Evolutionary conservation across 2,113 vertebrate species (phyloP).

Genomic region (Alethe diademata): DNA sequence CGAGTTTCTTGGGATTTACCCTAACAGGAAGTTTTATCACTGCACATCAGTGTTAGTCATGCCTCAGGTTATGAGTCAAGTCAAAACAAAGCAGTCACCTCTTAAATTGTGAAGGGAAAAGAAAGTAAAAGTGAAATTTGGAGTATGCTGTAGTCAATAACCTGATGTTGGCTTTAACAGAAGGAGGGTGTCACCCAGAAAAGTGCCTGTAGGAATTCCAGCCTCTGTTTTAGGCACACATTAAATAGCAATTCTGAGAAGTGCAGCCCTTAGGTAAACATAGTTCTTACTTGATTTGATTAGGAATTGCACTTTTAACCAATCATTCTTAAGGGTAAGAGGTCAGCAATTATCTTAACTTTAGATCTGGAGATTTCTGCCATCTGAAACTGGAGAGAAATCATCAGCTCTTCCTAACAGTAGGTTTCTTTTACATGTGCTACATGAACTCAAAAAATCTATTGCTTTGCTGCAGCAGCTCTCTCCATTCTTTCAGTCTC

Average conservation of each 20-base stretch:
- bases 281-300: background rate
- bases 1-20: slow-evolving; percentile 32
- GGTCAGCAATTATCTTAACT: background rate
- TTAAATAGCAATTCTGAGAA: background rate
- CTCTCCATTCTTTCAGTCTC: background rate
- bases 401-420: background rate
- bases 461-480: background rate
- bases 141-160: background rate
- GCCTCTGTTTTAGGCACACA: background rate
- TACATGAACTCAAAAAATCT: background rate
- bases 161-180: background rate
- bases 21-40: slow-evolving; percentile 48
- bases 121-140: slow-evolving; percentile 38
- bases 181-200: background rate
- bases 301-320: background rate
- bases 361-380: background rate
- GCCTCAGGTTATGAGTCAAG: slow-evolving; percentile 5
- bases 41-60: slow-evolving; percentile 14
- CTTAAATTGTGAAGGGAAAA: slow-evolving; percentile 5
- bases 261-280: background rate
- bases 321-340: background rate
- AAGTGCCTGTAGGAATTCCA: background rate
- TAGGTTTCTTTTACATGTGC: background rate
- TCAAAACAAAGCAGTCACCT: slow-evolving; percentile 37
- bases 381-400: background rate